These are phyloP conservation scores for Tyto alba DNA, from an alignment of 2,113 vertebrate genomes.

Conservation along the genomic window DNA sequence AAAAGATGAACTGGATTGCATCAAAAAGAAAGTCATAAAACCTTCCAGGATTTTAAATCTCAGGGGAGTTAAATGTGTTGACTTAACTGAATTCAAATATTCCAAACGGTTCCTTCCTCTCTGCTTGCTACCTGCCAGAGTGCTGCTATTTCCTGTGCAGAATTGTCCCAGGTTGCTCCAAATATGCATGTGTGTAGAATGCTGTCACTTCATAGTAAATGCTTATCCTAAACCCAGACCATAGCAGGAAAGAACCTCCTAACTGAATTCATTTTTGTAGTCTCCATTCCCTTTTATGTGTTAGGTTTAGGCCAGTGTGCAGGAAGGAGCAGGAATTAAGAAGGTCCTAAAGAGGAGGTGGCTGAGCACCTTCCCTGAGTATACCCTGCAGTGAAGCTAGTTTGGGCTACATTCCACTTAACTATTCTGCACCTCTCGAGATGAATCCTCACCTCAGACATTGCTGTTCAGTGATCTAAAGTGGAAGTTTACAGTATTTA, in stretches of 20 bases:
- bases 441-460: rapidly evolving
- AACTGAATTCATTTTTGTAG: not conserved
- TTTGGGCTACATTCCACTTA: not conserved
- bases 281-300: not conserved
- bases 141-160: not conserved
- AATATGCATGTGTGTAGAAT: not conserved
- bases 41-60: not conserved
- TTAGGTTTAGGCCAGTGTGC: not conserved
- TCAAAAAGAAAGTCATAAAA: not conserved
- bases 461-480: not conserved
- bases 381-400: not conserved
- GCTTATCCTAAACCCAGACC: not conserved
- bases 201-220: not conserved
- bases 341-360: not conserved
- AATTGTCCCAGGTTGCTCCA: not conserved
- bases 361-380: not conserved
- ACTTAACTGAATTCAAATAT: not conserved
- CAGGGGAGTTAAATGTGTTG: not conserved
- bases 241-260: not conserved
- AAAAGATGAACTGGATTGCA: not conserved
- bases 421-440: not conserved
- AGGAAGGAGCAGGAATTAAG: not conserved
- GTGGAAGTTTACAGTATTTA: not conserved
- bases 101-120: not conserved
- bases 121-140: not conserved